phyloP scores from a whole-genome alignment of 2,797 vertebrate genomes.

The Glyptemys insculpta region DNA sequence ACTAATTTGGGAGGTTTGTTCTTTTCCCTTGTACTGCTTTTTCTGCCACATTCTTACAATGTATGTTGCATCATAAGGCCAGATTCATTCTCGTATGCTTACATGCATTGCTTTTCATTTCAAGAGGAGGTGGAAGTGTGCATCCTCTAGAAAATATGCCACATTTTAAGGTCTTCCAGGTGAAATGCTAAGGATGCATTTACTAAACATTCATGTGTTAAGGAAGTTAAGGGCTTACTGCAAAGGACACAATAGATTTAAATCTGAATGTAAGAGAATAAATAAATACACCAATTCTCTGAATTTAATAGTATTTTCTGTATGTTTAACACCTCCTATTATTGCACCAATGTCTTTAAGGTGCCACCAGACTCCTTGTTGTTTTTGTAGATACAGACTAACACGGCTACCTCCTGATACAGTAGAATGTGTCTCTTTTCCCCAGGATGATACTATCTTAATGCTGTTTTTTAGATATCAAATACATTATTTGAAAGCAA shows the following conservation, averaged over 20 bases:
- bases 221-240: not conserved
- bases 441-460: not conserved
- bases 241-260: not conserved
- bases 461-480: not conserved
- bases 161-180: not conserved
- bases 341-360: not conserved
- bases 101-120: not conserved
- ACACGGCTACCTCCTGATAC: too few relatives aligned
- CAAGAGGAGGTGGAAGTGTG: not conserved
- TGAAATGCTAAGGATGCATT: not conserved
- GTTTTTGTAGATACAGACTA: too few relatives aligned
- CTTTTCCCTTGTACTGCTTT: not conserved
- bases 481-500: not conserved
- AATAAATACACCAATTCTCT: not conserved
- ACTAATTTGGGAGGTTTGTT: not conserved
- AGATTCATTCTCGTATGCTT: not conserved
- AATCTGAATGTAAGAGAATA: not conserved
- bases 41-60: not conserved
- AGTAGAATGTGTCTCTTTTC: not conserved
- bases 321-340: not conserved
- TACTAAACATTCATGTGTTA: not conserved
- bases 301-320: not conserved
- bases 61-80: not conserved
- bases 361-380: too few relatives aligned
- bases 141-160: not conserved